Conservation (phyloP, 1,140 invertebrate genomes). For the Pinna nobilis region DNA sequence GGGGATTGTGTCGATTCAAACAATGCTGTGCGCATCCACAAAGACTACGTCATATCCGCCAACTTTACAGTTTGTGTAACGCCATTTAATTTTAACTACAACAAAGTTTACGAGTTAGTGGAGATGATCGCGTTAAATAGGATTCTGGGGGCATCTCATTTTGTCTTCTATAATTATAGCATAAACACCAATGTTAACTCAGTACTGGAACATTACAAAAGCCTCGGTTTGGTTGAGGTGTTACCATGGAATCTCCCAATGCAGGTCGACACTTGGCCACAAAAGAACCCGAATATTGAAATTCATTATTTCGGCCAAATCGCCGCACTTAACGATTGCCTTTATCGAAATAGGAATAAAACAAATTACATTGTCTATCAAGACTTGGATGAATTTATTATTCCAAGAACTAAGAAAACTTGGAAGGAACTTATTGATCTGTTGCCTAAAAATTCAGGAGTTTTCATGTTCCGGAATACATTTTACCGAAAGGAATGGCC, state of each 20-base stretch:
- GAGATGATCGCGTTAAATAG: constrained; percentile 94
- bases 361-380: constrained; percentile 40
- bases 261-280: constrained; percentile 41
- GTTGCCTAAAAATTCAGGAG: constrained; percentile 4
- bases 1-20: neutral
- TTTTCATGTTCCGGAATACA: constrained; percentile 41
- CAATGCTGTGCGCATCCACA: neutral
- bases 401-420: constrained; percentile 34
- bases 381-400: constrained; percentile 51
- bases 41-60: neutral
- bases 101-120: constrained; percentile 83
- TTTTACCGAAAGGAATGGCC: constrained; percentile 50
- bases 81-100: constrained; percentile 92
- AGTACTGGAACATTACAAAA: constrained; percentile 83
- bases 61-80: constrained; percentile 85
- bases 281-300: constrained; percentile 27
- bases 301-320: constrained; percentile 53
- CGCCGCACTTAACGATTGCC: constrained; percentile 50
- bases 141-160: constrained; percentile 88
- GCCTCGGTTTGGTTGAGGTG: constrained; percentile 80
- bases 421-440: constrained; percentile 34
- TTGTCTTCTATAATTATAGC: constrained; percentile 95
- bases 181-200: constrained; percentile 82
- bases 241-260: constrained; percentile 85
- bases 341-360: constrained; percentile 37